Conservation (phyloP, 2,888 invertebrate genomes). For the Drosophila paracracens region DNA sequence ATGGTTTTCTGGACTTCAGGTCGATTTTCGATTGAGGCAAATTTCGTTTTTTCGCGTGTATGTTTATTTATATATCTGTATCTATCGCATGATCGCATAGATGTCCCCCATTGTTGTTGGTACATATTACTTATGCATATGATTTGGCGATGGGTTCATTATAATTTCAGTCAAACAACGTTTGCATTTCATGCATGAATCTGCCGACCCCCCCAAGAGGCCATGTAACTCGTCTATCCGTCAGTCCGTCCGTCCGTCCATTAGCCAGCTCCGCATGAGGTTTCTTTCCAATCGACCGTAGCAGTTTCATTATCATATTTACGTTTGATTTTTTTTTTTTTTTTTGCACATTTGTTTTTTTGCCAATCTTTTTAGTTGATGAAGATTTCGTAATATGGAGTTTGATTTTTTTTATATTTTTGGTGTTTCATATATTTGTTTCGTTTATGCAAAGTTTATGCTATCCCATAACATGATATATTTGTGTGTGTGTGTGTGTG, state of each 20-base stretch:
- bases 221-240: constrained; percentile 27
- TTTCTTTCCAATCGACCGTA: constrained; percentile 75
- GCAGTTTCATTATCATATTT: constrained; percentile 75
- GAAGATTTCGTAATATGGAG: constrained; percentile 72
- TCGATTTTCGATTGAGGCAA: no score
- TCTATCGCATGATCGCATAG: constrained; percentile 28
- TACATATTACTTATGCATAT: constrained; percentile 34
- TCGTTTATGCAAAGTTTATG: constrained; percentile 72
- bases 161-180: constrained; percentile 66
- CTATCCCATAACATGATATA: constrained; percentile 39
- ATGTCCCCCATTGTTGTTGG: constrained; percentile 47
- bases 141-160: constrained; percentile 65
- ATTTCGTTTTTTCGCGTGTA: neutral
- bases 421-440: constrained; percentile 40
- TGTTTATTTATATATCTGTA: neutral
- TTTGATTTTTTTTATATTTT: constrained; percentile 24
- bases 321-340: constrained; percentile 45
- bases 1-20: neutral
- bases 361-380: constrained; percentile 61
- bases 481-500: constrained; percentile 4
- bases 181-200: constrained; percentile 80
- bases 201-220: constrained; percentile 12
- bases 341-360: constrained; percentile 33
- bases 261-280: constrained; percentile 72
- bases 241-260: constrained; percentile 36